Conservation (phyloP, 2,797 vertebrate genomes). For the Pseudopleuronectes americanus region DNA sequence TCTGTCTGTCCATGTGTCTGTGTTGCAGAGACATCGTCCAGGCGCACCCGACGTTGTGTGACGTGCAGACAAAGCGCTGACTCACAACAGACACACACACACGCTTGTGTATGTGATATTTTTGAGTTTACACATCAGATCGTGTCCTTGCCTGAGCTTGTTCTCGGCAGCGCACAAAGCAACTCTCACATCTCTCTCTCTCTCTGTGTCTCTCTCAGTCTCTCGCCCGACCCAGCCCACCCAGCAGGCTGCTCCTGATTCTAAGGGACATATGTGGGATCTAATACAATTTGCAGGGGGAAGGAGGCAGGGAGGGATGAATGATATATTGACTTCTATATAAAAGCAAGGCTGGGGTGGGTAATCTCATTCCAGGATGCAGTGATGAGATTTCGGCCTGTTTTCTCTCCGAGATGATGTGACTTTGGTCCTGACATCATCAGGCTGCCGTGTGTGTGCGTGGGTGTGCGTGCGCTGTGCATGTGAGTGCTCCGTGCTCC, state of each 20-base stretch:
- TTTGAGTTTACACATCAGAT: conserved; percentile 58
- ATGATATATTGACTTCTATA: conserved; percentile 80
- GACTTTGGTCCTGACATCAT: conserved; percentile 76
- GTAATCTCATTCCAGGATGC: conserved; percentile 79
- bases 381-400: conserved; percentile 79
- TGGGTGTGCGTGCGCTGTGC: conserved; percentile 5
- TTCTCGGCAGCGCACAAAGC: conserved; percentile 62
- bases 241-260: conserved; percentile 56
- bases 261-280: conserved; percentile 69
- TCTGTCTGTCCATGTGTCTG: no score
- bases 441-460: conserved; percentile 28
- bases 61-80: conserved; percentile 33
- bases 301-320: conserved; percentile 72
- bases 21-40: conserved; percentile 2
- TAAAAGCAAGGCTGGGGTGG: conserved; percentile 72
- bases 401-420: conserved; percentile 79
- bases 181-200: conserved; percentile 12
- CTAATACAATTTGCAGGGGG: conserved; percentile 75
- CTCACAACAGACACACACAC: conserved; percentile 27
- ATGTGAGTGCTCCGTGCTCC: conserved; percentile 27
- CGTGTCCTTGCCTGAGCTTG: conserved; percentile 67
- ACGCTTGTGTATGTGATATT: conserved; percentile 52
- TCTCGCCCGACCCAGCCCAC: conserved; percentile 31
- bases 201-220: neutral
- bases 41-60: conserved; percentile 22